Base-by-base conservation (phyloP, 2,113 vertebrate genomes). In the Ardeotis arabs region DNA sequence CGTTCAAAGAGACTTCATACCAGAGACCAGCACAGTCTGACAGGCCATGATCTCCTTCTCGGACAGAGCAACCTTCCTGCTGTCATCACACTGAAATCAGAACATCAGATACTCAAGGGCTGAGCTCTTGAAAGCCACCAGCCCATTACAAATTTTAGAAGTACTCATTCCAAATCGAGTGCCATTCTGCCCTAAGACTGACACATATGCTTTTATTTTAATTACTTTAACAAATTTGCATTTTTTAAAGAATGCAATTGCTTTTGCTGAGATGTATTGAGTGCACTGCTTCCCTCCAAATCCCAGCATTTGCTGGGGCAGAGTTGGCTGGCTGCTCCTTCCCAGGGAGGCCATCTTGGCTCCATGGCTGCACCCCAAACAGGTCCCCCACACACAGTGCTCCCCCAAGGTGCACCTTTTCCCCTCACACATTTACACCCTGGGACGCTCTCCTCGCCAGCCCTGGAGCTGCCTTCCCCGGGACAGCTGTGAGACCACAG, bases 361-460 rank as follows among this genome's bases (percentile, higher is more conserved):
- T 49, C 7, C 11, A 3, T 1, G 35, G 49, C 33, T n/a, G 37
- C 35, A 50, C 20, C 14, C 15, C 66, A 3, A 21, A 5, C 44
- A 27, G 44, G 33, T n/a, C 7, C 13, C 49, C 10, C 5, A 6
- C 0, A 5, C 0, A 1, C 28, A 35, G 10, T 1, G 14, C 35
- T 31, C 8, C 52, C 47, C 31, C 56, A 14, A 7, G 22, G 10
- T 1, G 6, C 24, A 2, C 18, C 24, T 53, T 14, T 28, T 9
- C 41, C 7, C 18, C 1, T 44, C 19, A 4, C 33, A 8, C 28
- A 5, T 29, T 22, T 7, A 15, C 67, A 28, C 4, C 20, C 14
- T 29, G 3, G 4, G 9, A 3, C 15, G 28, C 33, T 37, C 74
- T 29, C 29, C 76, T 44, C 27, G 6, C 72, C 52, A 9, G 2